Evolutionary conservation across 2,797 vertebrate genomes (phyloP).

Genomic region (Sebastes umbrosus): DNA sequence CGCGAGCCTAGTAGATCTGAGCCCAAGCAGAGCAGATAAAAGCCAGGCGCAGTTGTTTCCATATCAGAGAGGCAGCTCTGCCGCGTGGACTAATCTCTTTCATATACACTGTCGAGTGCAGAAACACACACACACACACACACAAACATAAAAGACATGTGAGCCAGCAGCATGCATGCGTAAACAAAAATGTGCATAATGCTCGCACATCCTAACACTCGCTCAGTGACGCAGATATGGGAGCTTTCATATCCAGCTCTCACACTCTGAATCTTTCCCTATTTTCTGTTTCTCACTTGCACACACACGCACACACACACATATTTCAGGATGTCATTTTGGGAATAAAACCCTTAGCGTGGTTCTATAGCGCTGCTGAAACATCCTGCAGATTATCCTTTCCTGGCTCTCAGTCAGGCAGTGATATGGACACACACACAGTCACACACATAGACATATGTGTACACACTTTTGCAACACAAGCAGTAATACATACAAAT

Average conservation of each 20-base stretch:
- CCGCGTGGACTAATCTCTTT: constrained; percentile 59
- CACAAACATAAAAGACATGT: constrained; percentile 33
- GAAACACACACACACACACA: constrained; percentile 16
- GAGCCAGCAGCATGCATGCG: constrained; percentile 15
- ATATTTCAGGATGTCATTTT: constrained; percentile 46
- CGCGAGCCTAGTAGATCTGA: constrained; percentile 52
- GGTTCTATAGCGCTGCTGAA: constrained; percentile 62
- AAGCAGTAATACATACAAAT: constrained; percentile 36
- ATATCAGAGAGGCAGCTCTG: constrained; percentile 67
- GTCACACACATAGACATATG: constrained; percentile 11
- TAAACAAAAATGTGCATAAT: constrained; percentile 46
- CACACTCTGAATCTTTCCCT: constrained; percentile 1
- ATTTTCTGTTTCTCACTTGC: not conserved
- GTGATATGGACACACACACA: constrained; percentile 41
- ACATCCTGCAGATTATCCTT: constrained; percentile 75
- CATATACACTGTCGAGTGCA: constrained; percentile 42
- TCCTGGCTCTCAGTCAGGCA: constrained; percentile 55
- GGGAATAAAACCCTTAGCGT: constrained; percentile 55
- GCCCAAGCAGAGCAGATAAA: constrained; percentile 63
- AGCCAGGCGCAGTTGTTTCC: constrained; percentile 60
- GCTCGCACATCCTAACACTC: constrained; percentile 13
- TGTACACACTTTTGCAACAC: constrained; percentile 32
- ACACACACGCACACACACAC: not conserved
- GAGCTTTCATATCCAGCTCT: constrained; percentile 1
- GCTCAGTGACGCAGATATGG: constrained; percentile 30